phyloP scores from a whole-genome alignment of 92 coral and sea anemone species.

The Phymanthus crucifer region DNA sequence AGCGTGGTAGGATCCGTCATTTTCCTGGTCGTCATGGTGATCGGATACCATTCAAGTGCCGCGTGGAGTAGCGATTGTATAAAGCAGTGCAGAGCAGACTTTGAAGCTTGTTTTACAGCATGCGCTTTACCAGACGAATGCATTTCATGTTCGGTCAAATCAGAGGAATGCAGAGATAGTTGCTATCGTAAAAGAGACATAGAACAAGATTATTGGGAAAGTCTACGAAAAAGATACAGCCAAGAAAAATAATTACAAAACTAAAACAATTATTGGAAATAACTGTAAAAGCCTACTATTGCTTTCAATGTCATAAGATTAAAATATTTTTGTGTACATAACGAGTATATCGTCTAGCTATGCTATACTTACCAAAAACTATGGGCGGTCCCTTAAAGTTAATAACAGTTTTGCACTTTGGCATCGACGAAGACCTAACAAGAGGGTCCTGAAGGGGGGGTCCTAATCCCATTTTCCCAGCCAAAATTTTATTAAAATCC shows the following conservation, averaged over 20 bases:
- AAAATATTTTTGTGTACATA: not conserved
- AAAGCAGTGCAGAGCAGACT: not conserved
- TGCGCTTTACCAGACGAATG: conserved; percentile 27
- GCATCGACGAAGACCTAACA: too few relatives aligned
- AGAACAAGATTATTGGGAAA: conserved; percentile 1
- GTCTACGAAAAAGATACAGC: not conserved
- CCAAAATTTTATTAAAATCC: too few relatives aligned
- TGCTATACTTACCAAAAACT: too few relatives aligned
- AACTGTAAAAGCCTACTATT: not conserved
- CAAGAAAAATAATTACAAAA: conserved; percentile 9
- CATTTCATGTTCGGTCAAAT: not conserved
- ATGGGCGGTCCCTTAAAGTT: too few relatives aligned
- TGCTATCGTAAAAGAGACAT: conserved; percentile 30
- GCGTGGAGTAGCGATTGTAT: conserved; percentile 19
- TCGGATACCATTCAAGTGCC: conserved; percentile 22
- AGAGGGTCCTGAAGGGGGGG: too few relatives aligned
- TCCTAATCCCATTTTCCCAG: too few relatives aligned
- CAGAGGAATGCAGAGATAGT: conserved; percentile 13
- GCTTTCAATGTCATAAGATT: not conserved
- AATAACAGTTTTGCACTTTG: too few relatives aligned
- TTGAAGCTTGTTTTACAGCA: not conserved
- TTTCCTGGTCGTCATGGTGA: conserved; percentile 30
- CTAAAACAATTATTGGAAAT: not conserved
- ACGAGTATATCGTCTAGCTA: not conserved
- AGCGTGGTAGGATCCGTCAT: conserved; percentile 5